These are phyloP conservation scores for Pangasius larnaudii DNA, from an alignment of 2,797 vertebrate genomes.

Conservation along the genomic window DNA sequence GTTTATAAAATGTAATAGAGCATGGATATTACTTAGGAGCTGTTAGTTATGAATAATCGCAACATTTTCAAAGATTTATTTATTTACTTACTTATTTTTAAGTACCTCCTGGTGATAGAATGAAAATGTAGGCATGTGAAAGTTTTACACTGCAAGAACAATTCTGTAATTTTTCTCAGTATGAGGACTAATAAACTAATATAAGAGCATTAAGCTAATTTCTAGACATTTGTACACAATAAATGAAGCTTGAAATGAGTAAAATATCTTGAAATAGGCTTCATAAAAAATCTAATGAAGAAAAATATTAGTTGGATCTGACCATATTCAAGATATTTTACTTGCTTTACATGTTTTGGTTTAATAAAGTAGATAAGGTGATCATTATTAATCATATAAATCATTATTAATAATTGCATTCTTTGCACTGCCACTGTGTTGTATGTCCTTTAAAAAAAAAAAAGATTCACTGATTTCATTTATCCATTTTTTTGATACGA, in stretches of 20 bases:
- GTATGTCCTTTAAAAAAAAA: background rate
- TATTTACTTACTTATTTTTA: too few relatives aligned
- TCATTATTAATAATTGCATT: background rate
- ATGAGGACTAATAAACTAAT: background rate
- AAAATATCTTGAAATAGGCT: background rate
- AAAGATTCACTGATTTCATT: background rate
- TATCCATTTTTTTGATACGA: background rate
- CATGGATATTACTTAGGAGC: background rate
- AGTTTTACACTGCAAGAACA: background rate
- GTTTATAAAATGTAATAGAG: background rate
- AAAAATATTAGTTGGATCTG: background rate
- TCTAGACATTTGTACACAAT: background rate
- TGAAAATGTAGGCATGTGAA: background rate
- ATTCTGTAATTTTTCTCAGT: background rate
- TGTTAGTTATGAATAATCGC: background rate
- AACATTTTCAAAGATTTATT: constrained; percentile 55
- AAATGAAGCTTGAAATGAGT: background rate
- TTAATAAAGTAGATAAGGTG: background rate
- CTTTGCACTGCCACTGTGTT: background rate
- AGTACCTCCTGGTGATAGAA: background rate
- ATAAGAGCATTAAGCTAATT: background rate
- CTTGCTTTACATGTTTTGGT: background rate
- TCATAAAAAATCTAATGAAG: background rate
- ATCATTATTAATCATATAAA: background rate
- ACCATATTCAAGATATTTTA: background rate